These are phyloP conservation scores for Rhyacophila brunnea DNA, from an alignment of 1,140 invertebrate genomes.

Conservation along the genomic window DNA sequence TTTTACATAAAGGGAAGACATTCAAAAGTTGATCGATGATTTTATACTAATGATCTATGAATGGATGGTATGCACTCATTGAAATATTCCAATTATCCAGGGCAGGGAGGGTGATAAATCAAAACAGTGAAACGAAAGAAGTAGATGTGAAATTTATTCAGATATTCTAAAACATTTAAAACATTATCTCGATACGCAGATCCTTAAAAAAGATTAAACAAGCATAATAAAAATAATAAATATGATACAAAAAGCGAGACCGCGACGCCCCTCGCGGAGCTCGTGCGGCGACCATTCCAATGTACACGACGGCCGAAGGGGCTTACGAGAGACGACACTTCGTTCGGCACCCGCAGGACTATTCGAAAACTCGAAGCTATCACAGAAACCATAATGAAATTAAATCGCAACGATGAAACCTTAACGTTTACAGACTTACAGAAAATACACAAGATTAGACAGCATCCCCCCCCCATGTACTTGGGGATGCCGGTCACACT, in stretches of 20 bases:
- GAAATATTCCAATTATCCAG: no score
- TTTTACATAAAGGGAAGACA: no score
- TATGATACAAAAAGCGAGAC: constrained; percentile 36
- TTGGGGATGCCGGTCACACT: background rate
- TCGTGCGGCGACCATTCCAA: constrained; percentile 6
- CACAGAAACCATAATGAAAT: constrained; percentile 36
- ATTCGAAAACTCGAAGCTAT: constrained; percentile 33
- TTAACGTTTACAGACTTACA: constrained; percentile 23
- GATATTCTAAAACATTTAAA: constrained; percentile 32
- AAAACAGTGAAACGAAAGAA: constrained; percentile 8
- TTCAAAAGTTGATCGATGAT: no score
- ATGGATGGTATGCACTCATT: no score
- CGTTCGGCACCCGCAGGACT: background rate
- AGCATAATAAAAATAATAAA: constrained; percentile 37
- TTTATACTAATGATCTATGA: no score
- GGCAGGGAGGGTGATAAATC: no score
- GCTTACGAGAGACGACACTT: no score
- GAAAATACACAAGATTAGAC: constrained; percentile 29
- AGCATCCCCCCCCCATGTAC: constrained; percentile 16
- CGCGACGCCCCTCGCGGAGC: background rate
- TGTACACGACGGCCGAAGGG: constrained; percentile 12
- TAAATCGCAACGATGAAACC: constrained; percentile 24
- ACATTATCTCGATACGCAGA: constrained; percentile 34
- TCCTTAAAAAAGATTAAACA: constrained; percentile 32
- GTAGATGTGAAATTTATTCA: constrained; percentile 34